Percentiles rank a stretch among this genome's conserved stretches.
These are phyloP conservation scores for Plutella xylostella DNA, from an alignment of 2,888 invertebrate genomes.

Conservation along the genomic window DNA sequence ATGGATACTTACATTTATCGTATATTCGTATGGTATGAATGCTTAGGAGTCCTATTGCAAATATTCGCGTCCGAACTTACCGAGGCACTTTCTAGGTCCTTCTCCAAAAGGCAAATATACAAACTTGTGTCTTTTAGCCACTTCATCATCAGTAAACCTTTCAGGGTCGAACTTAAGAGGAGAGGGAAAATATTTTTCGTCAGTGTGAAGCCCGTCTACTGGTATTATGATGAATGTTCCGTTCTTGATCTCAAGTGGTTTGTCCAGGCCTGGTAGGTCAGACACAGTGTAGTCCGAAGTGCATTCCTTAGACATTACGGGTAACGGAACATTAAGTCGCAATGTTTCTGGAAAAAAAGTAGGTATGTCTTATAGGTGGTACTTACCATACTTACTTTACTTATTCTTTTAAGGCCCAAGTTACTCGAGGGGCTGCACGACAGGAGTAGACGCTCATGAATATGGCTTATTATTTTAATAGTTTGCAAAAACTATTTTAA, in stretches of 20 bases:
- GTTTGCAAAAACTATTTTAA: too few species aligned
- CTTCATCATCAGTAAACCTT: slow-evolving; percentile 43
- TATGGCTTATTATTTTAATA: too few species aligned
- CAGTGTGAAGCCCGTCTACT: slow-evolving; percentile 44
- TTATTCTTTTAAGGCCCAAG: too few species aligned
- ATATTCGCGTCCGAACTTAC: slow-evolving; percentile 2
- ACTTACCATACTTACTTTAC: too few species aligned
- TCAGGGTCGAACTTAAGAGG: slow-evolving; percentile 64
- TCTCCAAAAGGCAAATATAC: slow-evolving; percentile 42
- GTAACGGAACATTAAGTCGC: slow-evolving; percentile 25
- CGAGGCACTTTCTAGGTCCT: slow-evolving; percentile 27
- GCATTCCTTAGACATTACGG: slow-evolving; percentile 24
- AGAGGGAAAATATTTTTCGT: slow-evolving; percentile 51
- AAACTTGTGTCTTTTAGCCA: slow-evolving; percentile 23
- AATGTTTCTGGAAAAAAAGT: slow-evolving; percentile 30
- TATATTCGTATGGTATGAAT: background rate
- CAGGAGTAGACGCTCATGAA: too few species aligned
- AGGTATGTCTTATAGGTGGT: too few species aligned
- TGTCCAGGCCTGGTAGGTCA: slow-evolving; percentile 12
- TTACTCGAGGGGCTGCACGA: too few species aligned
- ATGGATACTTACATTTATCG: background rate
- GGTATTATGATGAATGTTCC: slow-evolving; percentile 33
- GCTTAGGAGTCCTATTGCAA: background rate
- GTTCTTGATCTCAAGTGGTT: slow-evolving; percentile 12
- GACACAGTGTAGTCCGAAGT: slow-evolving; percentile 20